Evolutionary conservation across 2,888 invertebrate species (phyloP).

Genomic region (Amblyjoppa proteus): DNA sequence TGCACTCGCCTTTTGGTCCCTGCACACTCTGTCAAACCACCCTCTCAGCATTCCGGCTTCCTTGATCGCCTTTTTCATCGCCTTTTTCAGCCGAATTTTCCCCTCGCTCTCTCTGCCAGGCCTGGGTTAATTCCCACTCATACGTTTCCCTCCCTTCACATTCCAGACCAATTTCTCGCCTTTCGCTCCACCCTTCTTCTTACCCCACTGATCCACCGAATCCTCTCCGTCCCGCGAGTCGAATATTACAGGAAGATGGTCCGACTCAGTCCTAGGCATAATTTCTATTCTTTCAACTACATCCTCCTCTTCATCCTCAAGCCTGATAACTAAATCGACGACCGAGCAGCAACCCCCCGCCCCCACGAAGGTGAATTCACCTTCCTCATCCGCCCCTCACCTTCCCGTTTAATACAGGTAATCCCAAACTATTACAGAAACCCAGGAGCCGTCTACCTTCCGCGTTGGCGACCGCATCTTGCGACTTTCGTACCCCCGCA

Average conservation of each 20-base stretch:
- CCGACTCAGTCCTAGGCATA: not conserved
- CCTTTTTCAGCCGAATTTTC: not conserved
- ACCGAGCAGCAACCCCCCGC: slow-evolving; percentile 5
- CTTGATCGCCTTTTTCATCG: not conserved
- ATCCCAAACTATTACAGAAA: not conserved
- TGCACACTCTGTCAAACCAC: slow-evolving; percentile 22
- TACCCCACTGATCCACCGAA: not conserved
- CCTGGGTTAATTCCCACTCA: not conserved
- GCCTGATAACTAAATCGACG: slow-evolving; percentile 22
- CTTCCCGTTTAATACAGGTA: slow-evolving; percentile 3
- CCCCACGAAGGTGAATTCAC: slow-evolving; percentile 6
- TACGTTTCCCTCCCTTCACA: not conserved
- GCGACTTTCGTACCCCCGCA: not conserved
- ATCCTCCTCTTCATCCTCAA: slow-evolving; percentile 29
- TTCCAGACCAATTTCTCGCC: not conserved
- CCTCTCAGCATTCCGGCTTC: not conserved
- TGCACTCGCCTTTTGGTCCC: not conserved
- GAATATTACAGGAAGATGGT: slow-evolving; percentile 8
- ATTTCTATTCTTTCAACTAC: not conserved
- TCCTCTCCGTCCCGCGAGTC: not conserved
- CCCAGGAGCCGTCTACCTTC: not conserved
- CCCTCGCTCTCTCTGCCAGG: slow-evolving; percentile 6
- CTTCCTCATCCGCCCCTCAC: slow-evolving; percentile 15
- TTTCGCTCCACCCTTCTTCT: not conserved
- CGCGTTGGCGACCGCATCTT: slow-evolving; percentile 13